Evolutionary conservation across 2,797 vertebrate genomes (phyloP).

Genomic region (Pithecia hirsuta): DNA sequence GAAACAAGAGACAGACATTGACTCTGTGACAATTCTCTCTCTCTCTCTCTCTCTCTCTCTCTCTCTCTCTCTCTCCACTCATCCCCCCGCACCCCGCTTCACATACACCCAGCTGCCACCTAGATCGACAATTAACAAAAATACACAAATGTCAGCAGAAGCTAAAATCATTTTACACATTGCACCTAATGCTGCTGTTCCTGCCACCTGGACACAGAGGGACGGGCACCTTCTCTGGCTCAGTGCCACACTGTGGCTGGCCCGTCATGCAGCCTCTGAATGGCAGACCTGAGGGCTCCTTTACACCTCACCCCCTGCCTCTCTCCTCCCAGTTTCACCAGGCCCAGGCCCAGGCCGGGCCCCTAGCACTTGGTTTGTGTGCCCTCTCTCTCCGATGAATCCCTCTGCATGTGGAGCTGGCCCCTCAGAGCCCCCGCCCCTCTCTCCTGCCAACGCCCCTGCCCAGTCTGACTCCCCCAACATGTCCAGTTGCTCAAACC

Average conservation of each 20-base stretch:
- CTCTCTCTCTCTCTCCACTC: neutral
- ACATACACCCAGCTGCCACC: slow-evolving; percentile 60
- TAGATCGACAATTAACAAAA: slow-evolving; percentile 71
- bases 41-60: neutral
- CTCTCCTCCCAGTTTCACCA: neutral
- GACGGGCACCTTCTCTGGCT: neutral
- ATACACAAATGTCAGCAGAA: slow-evolving; percentile 80
- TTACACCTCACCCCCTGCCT: neutral
- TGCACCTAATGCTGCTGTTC: neutral
- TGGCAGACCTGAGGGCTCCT: neutral
- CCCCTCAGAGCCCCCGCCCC: neutral
- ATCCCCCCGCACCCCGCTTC: neutral
- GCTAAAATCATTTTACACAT: slow-evolving; percentile 73
- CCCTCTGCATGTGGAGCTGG: neutral
- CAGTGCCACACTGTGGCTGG: accelerated
- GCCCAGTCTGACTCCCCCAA: too few species aligned
- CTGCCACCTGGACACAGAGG: neutral
- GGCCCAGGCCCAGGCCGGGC: neutral
- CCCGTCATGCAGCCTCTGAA: neutral
- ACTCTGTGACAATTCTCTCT: neutral
- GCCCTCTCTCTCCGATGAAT: neutral
- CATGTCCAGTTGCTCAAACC: neutral
- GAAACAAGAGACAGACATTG: slow-evolving; percentile 77
- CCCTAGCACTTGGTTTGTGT: neutral
- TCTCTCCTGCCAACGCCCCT: neutral